Evolutionary conservation across 2,797 vertebrate genomes (phyloP), one percentile per base, ranked within the genome.

Genomic region (Pagetopsis macropterus): DNA sequence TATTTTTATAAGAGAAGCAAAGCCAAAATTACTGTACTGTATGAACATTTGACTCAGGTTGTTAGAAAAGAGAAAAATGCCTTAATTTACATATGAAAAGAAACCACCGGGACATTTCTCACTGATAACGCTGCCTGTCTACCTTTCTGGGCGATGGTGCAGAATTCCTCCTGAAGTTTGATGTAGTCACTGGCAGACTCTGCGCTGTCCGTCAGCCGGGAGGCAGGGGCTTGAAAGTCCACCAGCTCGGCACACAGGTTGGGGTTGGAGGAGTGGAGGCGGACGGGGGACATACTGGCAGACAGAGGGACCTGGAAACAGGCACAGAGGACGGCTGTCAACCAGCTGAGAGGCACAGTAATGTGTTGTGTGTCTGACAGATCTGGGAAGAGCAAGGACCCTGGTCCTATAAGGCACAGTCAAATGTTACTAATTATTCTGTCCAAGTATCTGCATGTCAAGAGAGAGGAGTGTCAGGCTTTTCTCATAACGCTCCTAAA

Each of bases 121-220:
- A 1, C 41, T 59, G 10, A 60, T 19, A 4, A 37, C 7, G 43
- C 10, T 48, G 19, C n/a, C 59, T 37, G 45, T 43, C 13, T 94
- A 98, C 98, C 98, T 97, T 99, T 99, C 92, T 99, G 98, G 44
- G 98, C 97, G 52, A 99, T 97, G 76, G 96, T 90, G 92, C 98
- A 99, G 91, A 99, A 99, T 82, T 99, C 97, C 91, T 98, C 97
- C 84, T 99, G 98, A 74, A 99, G 96, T 87, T 99, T 99, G 89
- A 96, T 96, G 90, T 98, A 99, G 91, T 99, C 98, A 1, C 94
- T 93, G 65, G 96, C 93, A 80, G 94, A 94, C 84, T 98, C 97
- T 17, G 96, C 90, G 65, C 94, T 93, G 89, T 99, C 97, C 0
- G 93, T 85, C 83, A 97, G 93, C 21, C 96, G 95, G 64, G 95